Conservation (phyloP, 2,797 vertebrate species). For the Enteromius unitaeniatus region DNA sequence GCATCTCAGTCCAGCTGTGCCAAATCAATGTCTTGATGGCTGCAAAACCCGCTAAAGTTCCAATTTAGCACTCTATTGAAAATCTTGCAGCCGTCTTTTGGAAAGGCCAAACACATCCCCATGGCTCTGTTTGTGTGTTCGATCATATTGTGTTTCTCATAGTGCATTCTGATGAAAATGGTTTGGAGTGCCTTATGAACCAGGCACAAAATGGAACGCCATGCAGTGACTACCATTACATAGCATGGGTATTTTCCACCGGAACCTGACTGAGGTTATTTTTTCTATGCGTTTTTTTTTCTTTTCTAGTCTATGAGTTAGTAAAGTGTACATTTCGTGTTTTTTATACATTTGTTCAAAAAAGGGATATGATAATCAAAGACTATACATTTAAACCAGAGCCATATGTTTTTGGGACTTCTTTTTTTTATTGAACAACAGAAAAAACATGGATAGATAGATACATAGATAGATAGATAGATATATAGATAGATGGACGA, state of each 20-base stretch:
- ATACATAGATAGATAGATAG: background rate
- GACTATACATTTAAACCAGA: background rate
- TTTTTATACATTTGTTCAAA: background rate
- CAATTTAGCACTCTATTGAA: slow-evolving; percentile 84
- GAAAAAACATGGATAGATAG: background rate
- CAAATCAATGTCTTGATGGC: slow-evolving; percentile 79
- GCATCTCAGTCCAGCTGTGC: slow-evolving; percentile 73
- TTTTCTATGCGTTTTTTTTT: background rate
- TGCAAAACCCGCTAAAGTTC: slow-evolving; percentile 75
- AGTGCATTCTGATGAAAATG: slow-evolving; percentile 35
- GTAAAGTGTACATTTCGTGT: background rate
- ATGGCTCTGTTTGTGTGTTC: slow-evolving; percentile 43
- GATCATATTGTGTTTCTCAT: slow-evolving; percentile 37
- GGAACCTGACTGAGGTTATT: background rate
- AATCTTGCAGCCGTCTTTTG: slow-evolving; percentile 70
- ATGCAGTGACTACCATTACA: background rate
- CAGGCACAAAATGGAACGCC: slow-evolving; percentile 11
- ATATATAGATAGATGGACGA: background rate
- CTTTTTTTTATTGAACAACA: background rate
- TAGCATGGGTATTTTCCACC: background rate
- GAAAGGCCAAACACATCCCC: slow-evolving; percentile 49
- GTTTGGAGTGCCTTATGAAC: slow-evolving; percentile 6
- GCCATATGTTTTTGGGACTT: background rate
- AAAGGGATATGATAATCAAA: background rate
- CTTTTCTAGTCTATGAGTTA: background rate